Conservation (phyloP, 2,888 invertebrate species). For the Pandemis heparana region DNA sequence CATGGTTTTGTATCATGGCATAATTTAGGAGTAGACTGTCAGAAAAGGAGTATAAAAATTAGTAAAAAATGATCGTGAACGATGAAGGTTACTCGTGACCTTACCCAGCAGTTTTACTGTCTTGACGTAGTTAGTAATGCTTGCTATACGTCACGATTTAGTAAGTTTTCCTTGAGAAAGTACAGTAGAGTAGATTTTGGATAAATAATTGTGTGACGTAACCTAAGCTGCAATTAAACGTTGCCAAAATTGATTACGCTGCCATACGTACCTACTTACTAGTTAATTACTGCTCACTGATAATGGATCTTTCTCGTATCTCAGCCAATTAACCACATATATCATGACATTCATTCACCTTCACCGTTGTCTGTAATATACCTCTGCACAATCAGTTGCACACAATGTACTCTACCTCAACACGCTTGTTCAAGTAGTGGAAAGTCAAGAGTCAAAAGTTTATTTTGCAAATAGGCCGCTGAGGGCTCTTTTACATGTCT, state of each 20-base stretch:
- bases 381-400: too few species aligned
- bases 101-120: neutral
- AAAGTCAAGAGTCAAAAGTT: too few species aligned
- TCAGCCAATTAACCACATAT: neutral
- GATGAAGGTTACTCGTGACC: neutral
- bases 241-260: conserved; percentile 4
- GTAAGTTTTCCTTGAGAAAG: neutral
- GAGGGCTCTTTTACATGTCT: too few species aligned
- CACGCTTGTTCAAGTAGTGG: too few species aligned
- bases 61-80: neutral
- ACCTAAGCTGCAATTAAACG: conserved; percentile 2
- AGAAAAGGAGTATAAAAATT: neutral
- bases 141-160: neutral
- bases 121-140: neutral
- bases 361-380: neutral
- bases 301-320: conserved; percentile 2
- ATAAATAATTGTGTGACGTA: neutral
- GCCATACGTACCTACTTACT: neutral
- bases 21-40: too few species aligned
- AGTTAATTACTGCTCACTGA: neutral
- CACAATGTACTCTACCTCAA: too few species aligned
- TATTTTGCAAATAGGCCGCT: too few species aligned
- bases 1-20: too few species aligned
- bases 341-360: neutral
- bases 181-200: neutral